Base-by-base conservation (phyloP, 1,140 invertebrate species). In the Tetragonula clypearis region DNA sequence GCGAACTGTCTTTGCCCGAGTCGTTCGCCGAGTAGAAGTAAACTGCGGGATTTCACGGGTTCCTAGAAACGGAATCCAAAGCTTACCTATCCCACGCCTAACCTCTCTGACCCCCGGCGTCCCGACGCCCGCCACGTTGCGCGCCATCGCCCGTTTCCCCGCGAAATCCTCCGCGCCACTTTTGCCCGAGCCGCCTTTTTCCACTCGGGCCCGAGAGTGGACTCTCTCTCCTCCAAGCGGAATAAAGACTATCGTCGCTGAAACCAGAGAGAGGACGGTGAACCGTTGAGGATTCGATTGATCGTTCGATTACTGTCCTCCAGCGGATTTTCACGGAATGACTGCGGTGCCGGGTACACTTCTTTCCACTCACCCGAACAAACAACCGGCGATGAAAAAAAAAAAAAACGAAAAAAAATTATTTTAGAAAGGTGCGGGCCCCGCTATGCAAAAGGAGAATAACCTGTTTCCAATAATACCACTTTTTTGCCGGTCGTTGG, bases 271-370 rank as follows among this genome's bases (percentile, higher is more conserved):
- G 41, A 60, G 82, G 56, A 84, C 82, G 76, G 14, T 19, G 76
- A 84, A 62, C 26, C 78, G 62, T 73, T 71, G 84, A 68, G 84
- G 71, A 81, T 85, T 85, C 84, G 79, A 85, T 85, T 85, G 78
- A 85, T 85, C 84, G 84, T 85, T 81, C 84, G 84, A 81, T 85
- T 85, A 85, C 77, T 74, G 71, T 85, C 56, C 84, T 75, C 78
- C 41, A 74, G 21, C 62, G 71, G 84, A 85, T 85, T 85, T 81
- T 79, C 77, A 81, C 62, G 60, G 84, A 79, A 79, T 84, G 77
- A 84, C 75, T 79, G 66, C 68, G 55, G 41, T 23, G 56, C 12
- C 17, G 68, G 62, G 35, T 79, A 84, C 82, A 72, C 68, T 84
- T 49, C 68, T 86, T 86, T 86, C 79, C 71, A 86, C 84, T 86